Conservation (phyloP, 2,113 vertebrate genomes). For the Ranitomeya variabilis region DNA sequence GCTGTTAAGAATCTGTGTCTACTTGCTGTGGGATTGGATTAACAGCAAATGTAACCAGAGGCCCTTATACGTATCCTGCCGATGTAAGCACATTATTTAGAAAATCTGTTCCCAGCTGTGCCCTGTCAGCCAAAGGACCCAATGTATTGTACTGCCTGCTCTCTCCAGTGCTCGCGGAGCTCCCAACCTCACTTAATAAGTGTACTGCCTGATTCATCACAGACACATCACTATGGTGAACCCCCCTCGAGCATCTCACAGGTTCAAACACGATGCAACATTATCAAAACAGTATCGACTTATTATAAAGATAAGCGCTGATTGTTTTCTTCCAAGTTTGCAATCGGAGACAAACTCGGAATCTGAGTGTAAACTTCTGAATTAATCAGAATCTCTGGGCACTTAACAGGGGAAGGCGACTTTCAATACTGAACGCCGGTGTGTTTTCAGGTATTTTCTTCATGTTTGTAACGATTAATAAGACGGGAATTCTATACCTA, state of each 20-base stretch:
- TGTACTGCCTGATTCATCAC: conserved; percentile 66
- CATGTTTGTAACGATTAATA: neutral
- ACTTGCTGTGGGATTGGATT: conserved; percentile 60
- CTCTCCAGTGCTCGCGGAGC: conserved; percentile 61
- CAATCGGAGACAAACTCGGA: conserved; percentile 76
- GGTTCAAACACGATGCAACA: conserved; percentile 72
- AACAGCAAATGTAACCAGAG: conserved; percentile 62
- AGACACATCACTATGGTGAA: conserved; percentile 67
- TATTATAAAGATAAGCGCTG: conserved; percentile 72
- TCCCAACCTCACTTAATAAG: conserved; percentile 63
- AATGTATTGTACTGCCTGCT: conserved; percentile 70
- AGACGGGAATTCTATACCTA: neutral
- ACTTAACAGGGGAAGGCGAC: neutral
- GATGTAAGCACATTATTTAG: conserved; percentile 55
- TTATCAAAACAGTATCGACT: conserved; percentile 67
- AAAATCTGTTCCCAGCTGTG: conserved; percentile 76
- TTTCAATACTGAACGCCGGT: neutral
- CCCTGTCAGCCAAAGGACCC: conserved; percentile 82
- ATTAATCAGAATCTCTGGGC: neutral
- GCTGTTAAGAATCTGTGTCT: conserved; percentile 9
- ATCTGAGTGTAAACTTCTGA: conserved; percentile 74
- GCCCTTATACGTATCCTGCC: conserved; percentile 60
- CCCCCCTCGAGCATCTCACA: conserved; percentile 68
- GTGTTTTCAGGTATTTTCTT: neutral
- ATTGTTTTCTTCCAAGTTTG: conserved; percentile 73